Base-by-base conservation (phyloP, 2,888 invertebrate genomes). In the Apotomis capreana region DNA sequence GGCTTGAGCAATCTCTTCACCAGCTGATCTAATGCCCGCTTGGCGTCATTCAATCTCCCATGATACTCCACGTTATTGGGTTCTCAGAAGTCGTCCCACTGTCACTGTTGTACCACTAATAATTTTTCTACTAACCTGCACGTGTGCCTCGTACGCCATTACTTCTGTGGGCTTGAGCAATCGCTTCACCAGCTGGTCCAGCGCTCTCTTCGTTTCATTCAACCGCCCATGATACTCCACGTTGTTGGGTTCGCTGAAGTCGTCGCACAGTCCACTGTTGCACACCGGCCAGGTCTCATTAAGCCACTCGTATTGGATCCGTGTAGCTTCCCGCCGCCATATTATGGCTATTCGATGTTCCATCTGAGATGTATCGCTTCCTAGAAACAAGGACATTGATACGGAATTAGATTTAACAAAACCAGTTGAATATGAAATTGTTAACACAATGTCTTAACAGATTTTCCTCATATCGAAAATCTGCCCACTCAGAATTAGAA, bases 261-360 rank as follows among this genome's bases (percentile, higher is more conserved):
- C 75, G 64, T 81, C 79, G 80, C 90, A 91, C 36, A 95, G 94
- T 36, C 87, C 84, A 74, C 90, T 88, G 76, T 84, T 86, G 62
- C 96, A 95, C 0, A 89, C 88, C 64, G 95, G 94, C 95, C 96
- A 96, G 54, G 95, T 95, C 68, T 94, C 94, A 77, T 95, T 94
- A 68, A 98, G 89, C 98, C 98, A 99, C 87, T 98, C 98, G 87
- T 98, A 99, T 81, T 97, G 97, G 10, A 99, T 92, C 78, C 96
- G 96, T n/a, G 95, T 95, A 9, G 96, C 95, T 83, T 98, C 98
- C 55, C 96, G 95, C 1, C 98, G 95, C 98, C 98, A 99, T 76
- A 98, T 95, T 60, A 98, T 96, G 1, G 98, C 98, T 74, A 98
- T 95, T 78, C 97, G 95, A 74, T 97, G 93, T 58, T 96, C 90